Percentiles rank a stretch among this genome's conserved stretches.
Conservation (phyloP, 1,140 invertebrate species). For the Ganaspis sp. region DNA sequence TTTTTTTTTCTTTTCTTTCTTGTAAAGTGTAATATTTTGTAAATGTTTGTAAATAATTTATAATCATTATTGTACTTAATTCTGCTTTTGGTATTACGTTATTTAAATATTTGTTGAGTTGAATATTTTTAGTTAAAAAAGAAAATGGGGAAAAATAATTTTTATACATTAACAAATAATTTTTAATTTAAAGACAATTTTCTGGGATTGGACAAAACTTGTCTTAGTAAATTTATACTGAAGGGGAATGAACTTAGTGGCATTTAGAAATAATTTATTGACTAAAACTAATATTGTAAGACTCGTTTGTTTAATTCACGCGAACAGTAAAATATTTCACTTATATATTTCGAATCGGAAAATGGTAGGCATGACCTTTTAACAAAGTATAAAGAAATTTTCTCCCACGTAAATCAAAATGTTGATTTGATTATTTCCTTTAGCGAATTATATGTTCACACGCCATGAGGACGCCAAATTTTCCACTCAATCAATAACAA, state of each 20-base stretch:
- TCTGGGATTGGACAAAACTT: not conserved
- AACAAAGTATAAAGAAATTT: conserved; percentile 3
- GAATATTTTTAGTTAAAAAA: no score
- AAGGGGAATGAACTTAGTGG: not conserved
- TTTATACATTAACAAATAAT: no score
- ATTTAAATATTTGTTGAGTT: no score
- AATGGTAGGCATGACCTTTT: not conserved
- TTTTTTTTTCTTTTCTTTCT: no score
- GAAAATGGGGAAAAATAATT: no score
- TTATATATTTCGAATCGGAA: conserved; percentile 7
- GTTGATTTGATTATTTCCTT: not conserved
- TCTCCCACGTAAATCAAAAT: conserved; percentile 10
- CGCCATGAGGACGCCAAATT: not conserved
- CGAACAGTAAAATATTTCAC: not conserved
- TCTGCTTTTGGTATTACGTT: no score
- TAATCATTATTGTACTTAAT: no score
- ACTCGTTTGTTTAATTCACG: conserved; percentile 5
- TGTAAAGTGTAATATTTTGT: no score
- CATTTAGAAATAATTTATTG: conserved; percentile 11
- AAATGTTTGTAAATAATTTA: no score
- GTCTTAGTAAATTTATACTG: not conserved
- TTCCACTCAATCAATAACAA: not conserved
- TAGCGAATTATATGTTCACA: not conserved
- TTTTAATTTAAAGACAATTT: conserved; percentile 8
- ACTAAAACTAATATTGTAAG: not conserved